Percentiles rank a stretch among this genome's conserved stretches.
Conservation (phyloP, 2,113 vertebrate species). For the Dascyllus trimaculatus region DNA sequence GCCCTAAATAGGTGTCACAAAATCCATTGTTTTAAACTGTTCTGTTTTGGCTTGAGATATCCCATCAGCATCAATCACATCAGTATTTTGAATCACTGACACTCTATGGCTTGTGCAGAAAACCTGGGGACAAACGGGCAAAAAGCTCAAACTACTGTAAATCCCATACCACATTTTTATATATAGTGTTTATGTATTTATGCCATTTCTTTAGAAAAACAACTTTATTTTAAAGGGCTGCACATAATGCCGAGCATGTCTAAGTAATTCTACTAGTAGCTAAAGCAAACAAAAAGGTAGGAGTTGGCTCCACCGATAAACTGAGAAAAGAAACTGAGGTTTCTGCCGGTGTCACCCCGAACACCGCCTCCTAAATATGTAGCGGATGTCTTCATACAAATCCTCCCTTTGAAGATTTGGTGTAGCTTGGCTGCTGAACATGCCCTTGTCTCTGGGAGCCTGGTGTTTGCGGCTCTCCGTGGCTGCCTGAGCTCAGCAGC, state of each 20-base stretch:
- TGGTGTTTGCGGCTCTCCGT: conserved; percentile 13
- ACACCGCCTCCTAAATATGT: conserved; percentile 37
- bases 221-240: no score
- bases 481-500: conserved; percentile 42
- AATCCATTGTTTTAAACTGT: no score
- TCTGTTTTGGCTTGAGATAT: no score
- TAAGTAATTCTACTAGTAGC: neutral
- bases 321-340: neutral
- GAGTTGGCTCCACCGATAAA: neutral
- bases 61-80: no score
- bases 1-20: no score
- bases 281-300: neutral
- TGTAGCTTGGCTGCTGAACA: conserved; percentile 54
- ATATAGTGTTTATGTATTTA: no score
- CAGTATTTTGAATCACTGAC: no score
- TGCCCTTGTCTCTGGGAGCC: conserved; percentile 51
- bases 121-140: no score
- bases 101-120: no score
- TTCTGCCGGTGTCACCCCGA: conserved; percentile 37
- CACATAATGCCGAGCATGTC: neutral
- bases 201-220: no score
- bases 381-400: conserved; percentile 60
- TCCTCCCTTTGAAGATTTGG: conserved; percentile 74
- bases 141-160: no score
- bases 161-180: no score